Base-by-base conservation (phyloP, 2,888 invertebrate species). In the Disparrhopalites patrizii region DNA sequence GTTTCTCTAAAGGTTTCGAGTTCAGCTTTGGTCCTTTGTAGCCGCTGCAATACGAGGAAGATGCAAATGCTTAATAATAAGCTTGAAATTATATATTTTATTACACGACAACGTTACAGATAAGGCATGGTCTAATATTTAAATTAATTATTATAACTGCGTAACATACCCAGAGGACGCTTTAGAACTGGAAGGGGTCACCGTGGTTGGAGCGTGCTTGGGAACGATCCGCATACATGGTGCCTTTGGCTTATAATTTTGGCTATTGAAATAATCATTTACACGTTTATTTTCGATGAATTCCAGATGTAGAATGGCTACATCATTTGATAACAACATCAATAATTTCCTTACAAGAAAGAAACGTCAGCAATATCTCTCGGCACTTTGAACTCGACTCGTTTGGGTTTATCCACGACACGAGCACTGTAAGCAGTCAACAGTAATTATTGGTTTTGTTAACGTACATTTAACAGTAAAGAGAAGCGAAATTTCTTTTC, bases 341-440 rank as follows among this genome's bases (percentile, higher is more conserved):
- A 31, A 30, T 2, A 63, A 23, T 28, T 27, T 61, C 54, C 43
- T 31, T 31, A 51, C 58, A 69, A 55, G 31, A 65, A 57, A 38
- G n/a, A 13, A 20, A 47, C 3, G 5, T 51, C 30, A 0, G 23
- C 10, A 1, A 56, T 10, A 33, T 83, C 82, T 0, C 80, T 76
- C 0, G 93, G 89, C 18, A 96, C 79, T 73, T 80, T 82, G 78
- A 94, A 90, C 7, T 85, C 80, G 5, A 77, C 81, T 66, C 95
- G 83, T 69, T 85, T 82, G 0, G 97, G 97, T 47, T 86, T 85
- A 75, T 85, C 85, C 0, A 86, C 84, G 3, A 85, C 78, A 75
- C 86, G 84, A 62, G 85, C 83, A 25, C 60, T 61, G 23, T 15
- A 20, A 30, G 1, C 10, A 8, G n/a, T n/a, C n/a, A n/a, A n/a